These are phyloP conservation scores for Copidosoma aretas DNA, from an alignment of 2,888 invertebrate species.

Conservation along the genomic window DNA sequence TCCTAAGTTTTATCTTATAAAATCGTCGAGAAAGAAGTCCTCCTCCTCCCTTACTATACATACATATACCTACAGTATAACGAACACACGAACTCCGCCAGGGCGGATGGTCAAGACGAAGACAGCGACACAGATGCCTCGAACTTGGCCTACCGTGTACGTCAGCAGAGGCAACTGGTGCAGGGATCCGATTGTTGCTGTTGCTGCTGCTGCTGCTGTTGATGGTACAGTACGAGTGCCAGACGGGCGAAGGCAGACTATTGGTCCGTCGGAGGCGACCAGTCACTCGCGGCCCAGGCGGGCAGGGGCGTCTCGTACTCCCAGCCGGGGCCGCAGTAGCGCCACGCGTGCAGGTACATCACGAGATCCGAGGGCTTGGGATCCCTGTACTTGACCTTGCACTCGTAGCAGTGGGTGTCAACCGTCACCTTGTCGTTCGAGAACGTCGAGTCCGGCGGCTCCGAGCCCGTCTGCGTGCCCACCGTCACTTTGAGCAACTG, in stretches of 20 bases:
- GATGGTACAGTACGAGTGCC: no score
- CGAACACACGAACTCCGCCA: no score
- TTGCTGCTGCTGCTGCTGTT: no score
- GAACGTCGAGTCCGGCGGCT: slow-evolving; percentile 73
- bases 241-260: slow-evolving; percentile 13
- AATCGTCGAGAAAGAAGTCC: no score
- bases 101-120: no score
- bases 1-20: no score
- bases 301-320: slow-evolving; percentile 91
- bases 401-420: slow-evolving; percentile 91
- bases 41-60: no score
- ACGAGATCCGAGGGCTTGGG: slow-evolving; percentile 90
- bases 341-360: slow-evolving; percentile 96
- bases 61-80: no score
- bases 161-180: no score
- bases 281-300: slow-evolving; percentile 88
- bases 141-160: no score
- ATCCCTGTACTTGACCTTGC: slow-evolving; percentile 89
- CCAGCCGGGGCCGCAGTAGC: slow-evolving; percentile 93
- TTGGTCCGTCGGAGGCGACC: slow-evolving; percentile 67
- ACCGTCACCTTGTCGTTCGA: slow-evolving; percentile 76
- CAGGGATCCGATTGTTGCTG: no score
- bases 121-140: no score
- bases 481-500: slow-evolving; percentile 72
- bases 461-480: slow-evolving; percentile 85